Base-by-base conservation (phyloP, 2,888 invertebrate species). In the Allacma fusca region DNA sequence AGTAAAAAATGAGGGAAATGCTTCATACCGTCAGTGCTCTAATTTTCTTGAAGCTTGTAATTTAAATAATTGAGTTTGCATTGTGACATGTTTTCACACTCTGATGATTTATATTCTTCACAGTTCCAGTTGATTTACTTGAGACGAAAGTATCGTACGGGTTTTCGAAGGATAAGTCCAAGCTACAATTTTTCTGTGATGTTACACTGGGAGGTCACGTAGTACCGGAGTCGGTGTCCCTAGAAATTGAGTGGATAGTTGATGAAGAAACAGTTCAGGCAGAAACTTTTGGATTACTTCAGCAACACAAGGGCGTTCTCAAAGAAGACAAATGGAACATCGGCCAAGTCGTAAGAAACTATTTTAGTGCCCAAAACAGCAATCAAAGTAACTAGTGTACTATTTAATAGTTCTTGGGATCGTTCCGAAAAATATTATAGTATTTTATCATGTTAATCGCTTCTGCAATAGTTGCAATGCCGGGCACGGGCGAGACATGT, bases 241-340 rank as follows among this genome's bases (percentile, higher is more conserved):
- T 85, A 26, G 84, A 85, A 80, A 83, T 84, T 19, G 83, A 84
- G 71, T 85, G 85, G 85, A 75, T 84, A 5, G 84, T 83, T 26
- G 83, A 84, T 77, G 85, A 84, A 0, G 81, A 82, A 65, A 78
- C 82, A 23, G 82, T 85, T 69, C 83, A 84, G 70, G 80, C 84
- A 21, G 85, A 85, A 78, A 83, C 82, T 4, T 85, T 85, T 80
- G 82, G 83, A 9, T 79, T 84, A 16, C 79, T 82, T n/a, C 83
- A 83, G 62, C 83, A 84, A 21, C 82, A 83, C 40, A 83, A 83
- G 78, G 84, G 84, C 7, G 79, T 83, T 23, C 81, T 85, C 5
- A 84, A 83, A 72, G 84, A 84, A 72, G 81, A 84, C 34, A 83
- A 84, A 67, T 85, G 85, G 85, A 81, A 80, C 28, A 80, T 85